Evolutionary conservation across 2,113 vertebrate species (phyloP).

Genomic region (Chamaetylas fuelleborni): DNA sequence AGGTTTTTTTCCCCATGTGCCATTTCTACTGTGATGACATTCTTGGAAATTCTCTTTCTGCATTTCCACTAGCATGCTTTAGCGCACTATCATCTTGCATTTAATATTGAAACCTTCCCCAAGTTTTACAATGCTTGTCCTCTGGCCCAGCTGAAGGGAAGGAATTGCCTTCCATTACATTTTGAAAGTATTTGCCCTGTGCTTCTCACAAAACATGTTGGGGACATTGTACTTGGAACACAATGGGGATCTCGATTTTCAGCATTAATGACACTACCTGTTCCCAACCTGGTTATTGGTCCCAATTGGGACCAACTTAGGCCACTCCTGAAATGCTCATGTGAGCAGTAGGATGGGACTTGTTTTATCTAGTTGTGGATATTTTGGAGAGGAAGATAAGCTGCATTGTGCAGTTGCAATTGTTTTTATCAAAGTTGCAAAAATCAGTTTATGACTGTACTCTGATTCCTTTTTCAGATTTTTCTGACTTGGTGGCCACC

Average conservation of each 20-base stretch:
- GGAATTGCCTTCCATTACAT: neutral
- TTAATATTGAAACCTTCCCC: neutral
- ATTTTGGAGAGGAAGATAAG: neutral
- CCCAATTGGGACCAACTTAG: neutral
- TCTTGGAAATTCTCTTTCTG: neutral
- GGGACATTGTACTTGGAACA: neutral
- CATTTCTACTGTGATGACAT: neutral
- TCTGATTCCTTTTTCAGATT: neutral
- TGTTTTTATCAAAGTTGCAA: neutral
- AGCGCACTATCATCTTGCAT: neutral
- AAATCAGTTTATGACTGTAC: neutral
- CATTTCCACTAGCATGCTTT: neutral
- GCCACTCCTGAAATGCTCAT: neutral
- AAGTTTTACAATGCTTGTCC: neutral
- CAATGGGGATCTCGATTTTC: neutral
- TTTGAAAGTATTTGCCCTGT: neutral
- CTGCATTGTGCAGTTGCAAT: neutral
- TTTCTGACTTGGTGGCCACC: neutral
- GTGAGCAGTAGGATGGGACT: neutral
- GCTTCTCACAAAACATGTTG: neutral
- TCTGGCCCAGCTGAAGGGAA: neutral
- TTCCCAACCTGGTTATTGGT: neutral
- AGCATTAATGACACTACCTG: neutral
- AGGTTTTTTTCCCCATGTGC: rapidly evolving
- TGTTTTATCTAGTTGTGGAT: neutral